Evolutionary conservation across 2,113 vertebrate genomes (phyloP).

Genomic region (Girardinichthys multiradiatus): DNA sequence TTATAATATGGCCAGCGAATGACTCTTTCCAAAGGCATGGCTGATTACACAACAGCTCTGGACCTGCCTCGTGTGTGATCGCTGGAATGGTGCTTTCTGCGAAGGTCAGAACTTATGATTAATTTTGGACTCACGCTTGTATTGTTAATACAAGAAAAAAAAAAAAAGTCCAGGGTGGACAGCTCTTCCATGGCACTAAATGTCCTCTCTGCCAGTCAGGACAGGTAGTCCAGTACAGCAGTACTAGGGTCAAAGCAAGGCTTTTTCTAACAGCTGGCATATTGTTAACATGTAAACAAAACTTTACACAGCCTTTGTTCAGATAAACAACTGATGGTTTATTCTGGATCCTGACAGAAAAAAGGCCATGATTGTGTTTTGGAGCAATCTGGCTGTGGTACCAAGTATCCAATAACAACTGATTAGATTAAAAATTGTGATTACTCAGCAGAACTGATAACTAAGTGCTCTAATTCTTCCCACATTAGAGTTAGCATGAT

Average conservation of each 20-base stretch:
- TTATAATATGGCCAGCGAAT: constrained; percentile 50
- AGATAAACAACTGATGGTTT: constrained; percentile 54
- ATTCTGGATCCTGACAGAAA: constrained; percentile 60
- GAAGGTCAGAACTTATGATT: constrained; percentile 29
- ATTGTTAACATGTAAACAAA: constrained; percentile 57
- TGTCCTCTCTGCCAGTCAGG: constrained; percentile 7
- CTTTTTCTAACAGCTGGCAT: constrained; percentile 30
- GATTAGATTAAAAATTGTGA: neutral
- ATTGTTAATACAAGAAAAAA: neutral
- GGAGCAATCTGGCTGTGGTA: constrained; percentile 1
- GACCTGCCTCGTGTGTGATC: constrained; percentile 40
- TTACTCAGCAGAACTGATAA: neutral
- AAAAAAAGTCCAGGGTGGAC: constrained; percentile 4
- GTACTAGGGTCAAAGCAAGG: constrained; percentile 3
- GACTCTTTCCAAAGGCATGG: constrained; percentile 56
- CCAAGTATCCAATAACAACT: constrained; percentile 8
- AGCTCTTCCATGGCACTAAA: neutral
- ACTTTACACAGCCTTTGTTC: constrained; percentile 57
- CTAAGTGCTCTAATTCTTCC: neutral
- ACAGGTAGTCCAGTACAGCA: constrained; percentile 10
- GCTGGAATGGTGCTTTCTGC: constrained; percentile 30
- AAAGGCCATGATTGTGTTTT: constrained; percentile 33
- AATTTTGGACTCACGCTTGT: constrained; percentile 19
- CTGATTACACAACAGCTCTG: constrained; percentile 51
- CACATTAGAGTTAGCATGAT: neutral